A percentile compares a stretch with the other conserved stretches of the same genome.
These are phyloP conservation scores for Poecilobothrus nobilitatus DNA, from an alignment of 2,888 invertebrate species.

Conservation along the genomic window DNA sequence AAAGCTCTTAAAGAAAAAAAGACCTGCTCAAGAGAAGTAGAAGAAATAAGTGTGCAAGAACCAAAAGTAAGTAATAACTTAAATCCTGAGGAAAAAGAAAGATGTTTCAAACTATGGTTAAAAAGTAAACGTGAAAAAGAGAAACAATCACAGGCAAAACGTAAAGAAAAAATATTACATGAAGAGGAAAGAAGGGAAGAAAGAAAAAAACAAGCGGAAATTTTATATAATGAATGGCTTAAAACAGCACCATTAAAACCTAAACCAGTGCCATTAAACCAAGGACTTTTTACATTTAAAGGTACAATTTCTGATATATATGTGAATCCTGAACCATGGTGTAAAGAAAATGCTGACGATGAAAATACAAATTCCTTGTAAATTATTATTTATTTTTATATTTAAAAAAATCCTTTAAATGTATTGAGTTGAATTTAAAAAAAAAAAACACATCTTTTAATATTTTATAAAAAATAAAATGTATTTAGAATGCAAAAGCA, in stretches of 20 bases:
- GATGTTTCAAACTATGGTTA: conserved; percentile 29
- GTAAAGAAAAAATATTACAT: conserved; percentile 24
- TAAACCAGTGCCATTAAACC: conserved; percentile 41
- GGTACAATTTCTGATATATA: conserved; percentile 38
- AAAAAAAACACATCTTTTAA: too few relatives aligned
- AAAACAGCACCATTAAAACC: conserved; percentile 34
- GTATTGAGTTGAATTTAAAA: too few relatives aligned
- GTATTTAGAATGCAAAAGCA: too few relatives aligned
- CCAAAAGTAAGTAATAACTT: conserved; percentile 16
- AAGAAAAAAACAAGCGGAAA: conserved; percentile 25
- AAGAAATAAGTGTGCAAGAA: conserved; percentile 17
- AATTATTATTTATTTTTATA: background rate
- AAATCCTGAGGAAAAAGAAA: conserved; percentile 3
- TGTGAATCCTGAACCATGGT: conserved; percentile 38
- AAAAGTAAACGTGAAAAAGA: conserved; percentile 29
- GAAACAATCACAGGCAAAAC: conserved; percentile 25
- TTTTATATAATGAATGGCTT: conserved; percentile 36
- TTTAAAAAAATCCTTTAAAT: background rate
- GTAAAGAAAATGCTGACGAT: background rate
- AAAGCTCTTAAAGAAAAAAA: conserved; percentile 25
- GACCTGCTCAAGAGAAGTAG: conserved; percentile 12
- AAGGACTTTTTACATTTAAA: conserved; percentile 37
- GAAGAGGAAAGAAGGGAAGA: conserved; percentile 20
- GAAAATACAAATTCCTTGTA: background rate
- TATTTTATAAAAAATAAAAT: too few relatives aligned